Base-by-base conservation (phyloP, 2,888 invertebrate genomes). In the Ditula angustiorana region DNA sequence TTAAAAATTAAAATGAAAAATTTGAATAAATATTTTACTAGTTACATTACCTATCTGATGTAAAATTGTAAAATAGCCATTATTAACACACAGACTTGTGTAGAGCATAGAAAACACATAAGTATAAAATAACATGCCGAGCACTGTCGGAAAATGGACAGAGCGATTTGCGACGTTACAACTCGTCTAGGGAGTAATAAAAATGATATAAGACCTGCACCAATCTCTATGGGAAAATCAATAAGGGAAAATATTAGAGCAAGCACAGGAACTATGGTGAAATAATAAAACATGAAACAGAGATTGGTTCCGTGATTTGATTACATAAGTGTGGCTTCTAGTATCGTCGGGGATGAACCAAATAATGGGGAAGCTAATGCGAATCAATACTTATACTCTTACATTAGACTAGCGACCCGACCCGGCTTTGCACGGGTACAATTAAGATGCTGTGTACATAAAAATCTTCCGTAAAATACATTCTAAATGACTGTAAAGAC, bases 131-230 rank as follows among this genome's bases (percentile, higher is more conserved):
- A 52, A 55, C 24, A 58, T 47, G 46, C 46, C 46, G 46, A 37
- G 52, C 49, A 28, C 28, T 77, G 72, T 68, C 70, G 78, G 80
- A 78, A 76, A 76, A 77, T 79, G 78, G 80, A 81, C 80, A 80
- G 76, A 78, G 76, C 78, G 79, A 78, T 79, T 74, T 77, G 78
- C 78, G 79, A 79, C 77, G 77, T 74, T 74, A 75, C 74, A 65
- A 69, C 74, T 76, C 77, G 87, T 76, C 85, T 47, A 67, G 86
- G 81, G 87, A 81, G 78, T 77, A 75, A 87, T 87, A 87, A 85
- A 86, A 86, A 83, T 87, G 86, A 88, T 87, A 83, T 82, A 87
- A 75, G 76, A 75, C 76, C 75, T 81, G 78, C 80, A 78, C 76
- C 79, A 73, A 74, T 80, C 81, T 74, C 75, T 70, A 72, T 75